A percentile compares a stretch with the other conserved stretches of the same genome.
Evolutionary conservation across 2,888 invertebrate species (phyloP).

Genomic region (Ennomos fuscantarius): DNA sequence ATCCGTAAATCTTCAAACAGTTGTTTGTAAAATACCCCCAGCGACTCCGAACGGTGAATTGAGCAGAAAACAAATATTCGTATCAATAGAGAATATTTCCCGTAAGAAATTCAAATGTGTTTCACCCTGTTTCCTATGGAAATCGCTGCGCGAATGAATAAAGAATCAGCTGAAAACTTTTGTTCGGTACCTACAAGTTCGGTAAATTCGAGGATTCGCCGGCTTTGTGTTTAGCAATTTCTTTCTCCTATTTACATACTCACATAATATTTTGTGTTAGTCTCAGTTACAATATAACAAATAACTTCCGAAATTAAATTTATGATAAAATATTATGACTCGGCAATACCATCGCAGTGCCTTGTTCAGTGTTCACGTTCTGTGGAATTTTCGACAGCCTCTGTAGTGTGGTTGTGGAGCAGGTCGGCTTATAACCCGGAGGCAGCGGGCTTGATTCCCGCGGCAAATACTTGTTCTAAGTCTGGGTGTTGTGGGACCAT

Average conservation of each 20-base stretch:
- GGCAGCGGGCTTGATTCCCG: too few species aligned
- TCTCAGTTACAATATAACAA: too few species aligned
- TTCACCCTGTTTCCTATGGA: constrained; percentile 68
- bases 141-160: constrained; percentile 70
- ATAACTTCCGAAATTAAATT: too few species aligned
- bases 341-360: too few species aligned
- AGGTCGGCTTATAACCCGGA: too few species aligned
- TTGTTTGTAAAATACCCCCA: constrained; percentile 59
- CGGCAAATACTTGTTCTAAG: too few species aligned
- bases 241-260: constrained; percentile 55
- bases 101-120: constrained; percentile 69
- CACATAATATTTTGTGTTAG: too few species aligned
- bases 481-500: too few species aligned
- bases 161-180: constrained; percentile 59
- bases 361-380: too few species aligned
- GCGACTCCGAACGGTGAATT: constrained; percentile 52
- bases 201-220: constrained; percentile 47
- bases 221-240: constrained; percentile 51
- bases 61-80: constrained; percentile 66
- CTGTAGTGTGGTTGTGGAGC: too few species aligned
- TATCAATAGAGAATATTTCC: constrained; percentile 64
- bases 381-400: too few species aligned
- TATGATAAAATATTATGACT: too few species aligned
- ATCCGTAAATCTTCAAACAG: constrained; percentile 26
- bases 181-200: constrained; percentile 47